Evolutionary conservation across 1,140 invertebrate genomes (phyloP).

Genomic region (Hylaeus anthracinus): DNA sequence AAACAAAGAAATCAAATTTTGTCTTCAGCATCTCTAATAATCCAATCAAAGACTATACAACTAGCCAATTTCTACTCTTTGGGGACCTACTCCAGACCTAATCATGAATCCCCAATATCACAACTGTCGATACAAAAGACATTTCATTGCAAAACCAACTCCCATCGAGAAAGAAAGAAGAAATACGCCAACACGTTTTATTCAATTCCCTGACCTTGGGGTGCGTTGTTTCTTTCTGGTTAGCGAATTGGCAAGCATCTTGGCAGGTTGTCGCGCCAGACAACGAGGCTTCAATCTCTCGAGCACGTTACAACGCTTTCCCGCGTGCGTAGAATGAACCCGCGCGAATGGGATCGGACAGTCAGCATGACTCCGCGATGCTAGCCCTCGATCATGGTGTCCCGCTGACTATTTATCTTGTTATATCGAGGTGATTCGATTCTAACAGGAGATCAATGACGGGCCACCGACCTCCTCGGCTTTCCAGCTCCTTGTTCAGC

Average conservation of each 20-base stretch:
- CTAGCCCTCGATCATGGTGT: conserved; percentile 70
- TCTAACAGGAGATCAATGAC: conserved; percentile 75
- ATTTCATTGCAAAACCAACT: too few relatives aligned
- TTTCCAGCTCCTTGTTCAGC: conserved; percentile 54
- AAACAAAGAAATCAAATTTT: too few relatives aligned
- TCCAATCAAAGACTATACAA: too few relatives aligned
- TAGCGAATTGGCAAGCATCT: conserved; percentile 27
- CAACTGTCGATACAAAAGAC: too few relatives aligned
- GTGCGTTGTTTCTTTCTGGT: conserved; percentile 45
- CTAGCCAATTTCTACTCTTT: too few relatives aligned
- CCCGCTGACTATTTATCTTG: conserved; percentile 77
- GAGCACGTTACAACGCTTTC: conserved; percentile 15
- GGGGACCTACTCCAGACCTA: too few relatives aligned
- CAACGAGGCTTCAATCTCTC: neutral
- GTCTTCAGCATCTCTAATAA: too few relatives aligned
- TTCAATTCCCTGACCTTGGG: neutral
- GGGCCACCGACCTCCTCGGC: conserved; percentile 55
- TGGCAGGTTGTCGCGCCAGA: conserved; percentile 7
- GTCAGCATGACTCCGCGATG: conserved; percentile 75
- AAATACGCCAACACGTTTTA: too few relatives aligned
- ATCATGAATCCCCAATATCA: too few relatives aligned
- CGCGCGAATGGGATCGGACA: conserved; percentile 47
- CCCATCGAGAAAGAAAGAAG: too few relatives aligned
- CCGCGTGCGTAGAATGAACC: conserved; percentile 52
- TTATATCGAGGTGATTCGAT: conserved; percentile 75